Percentiles rank a stretch among this genome's conserved stretches.
These are phyloP conservation scores for Alcedo quadribrachys DNA, from an alignment of 2,797 vertebrate genomes.

Conservation along the genomic window DNA sequence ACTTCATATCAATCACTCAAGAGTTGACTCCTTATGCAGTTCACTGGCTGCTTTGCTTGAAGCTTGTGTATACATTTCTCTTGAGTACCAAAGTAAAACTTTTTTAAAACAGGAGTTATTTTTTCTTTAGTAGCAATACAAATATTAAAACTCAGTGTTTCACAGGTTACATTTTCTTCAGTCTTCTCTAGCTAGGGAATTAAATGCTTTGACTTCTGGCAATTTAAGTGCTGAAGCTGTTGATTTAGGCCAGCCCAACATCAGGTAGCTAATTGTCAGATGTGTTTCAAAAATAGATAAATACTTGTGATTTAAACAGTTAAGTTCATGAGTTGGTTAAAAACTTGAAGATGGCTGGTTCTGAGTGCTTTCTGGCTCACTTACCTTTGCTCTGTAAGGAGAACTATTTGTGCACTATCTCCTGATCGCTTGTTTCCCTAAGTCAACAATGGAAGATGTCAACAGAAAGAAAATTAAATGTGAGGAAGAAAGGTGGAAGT, in stretches of 20 bases:
- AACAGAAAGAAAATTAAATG: background rate
- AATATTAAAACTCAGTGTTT: background rate
- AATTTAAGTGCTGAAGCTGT: background rate
- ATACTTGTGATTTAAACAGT: background rate
- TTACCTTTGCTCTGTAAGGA: background rate
- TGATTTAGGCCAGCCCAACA: background rate
- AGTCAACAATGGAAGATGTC: background rate
- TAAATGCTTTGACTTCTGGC: background rate
- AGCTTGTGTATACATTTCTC: background rate
- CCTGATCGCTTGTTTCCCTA: background rate
- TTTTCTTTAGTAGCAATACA: background rate
- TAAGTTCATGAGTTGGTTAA: background rate
- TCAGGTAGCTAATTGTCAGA: background rate
- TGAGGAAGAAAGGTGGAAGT: background rate
- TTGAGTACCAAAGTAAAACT: background rate
- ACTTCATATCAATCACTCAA: background rate
- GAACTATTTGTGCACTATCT: background rate
- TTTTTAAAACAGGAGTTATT: background rate
- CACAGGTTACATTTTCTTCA: background rate
- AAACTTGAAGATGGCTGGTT: background rate
- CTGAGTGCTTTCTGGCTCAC: background rate
- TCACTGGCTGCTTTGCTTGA: background rate
- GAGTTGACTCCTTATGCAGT: background rate
- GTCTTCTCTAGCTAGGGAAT: background rate
- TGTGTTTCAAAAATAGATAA: background rate